phyloP scores from a whole-genome alignment of 2,888 invertebrate species.

The Subacronicta megacephala region DNA sequence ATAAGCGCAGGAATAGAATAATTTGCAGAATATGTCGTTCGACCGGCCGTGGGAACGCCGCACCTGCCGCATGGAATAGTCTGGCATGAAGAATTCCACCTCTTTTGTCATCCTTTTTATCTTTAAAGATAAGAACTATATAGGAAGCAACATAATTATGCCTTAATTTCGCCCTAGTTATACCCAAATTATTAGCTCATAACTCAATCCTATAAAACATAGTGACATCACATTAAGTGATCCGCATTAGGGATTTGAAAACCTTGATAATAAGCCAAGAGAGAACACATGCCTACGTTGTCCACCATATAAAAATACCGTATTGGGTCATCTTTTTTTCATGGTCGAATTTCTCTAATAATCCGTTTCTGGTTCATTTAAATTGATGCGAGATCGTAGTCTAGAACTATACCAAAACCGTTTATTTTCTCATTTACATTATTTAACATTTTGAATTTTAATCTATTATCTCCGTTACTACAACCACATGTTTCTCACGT shows the following conservation, averaged over 20 bases:
- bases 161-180: not conserved
- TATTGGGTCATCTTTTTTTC: too few species aligned
- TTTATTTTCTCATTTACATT: constrained; percentile 23
- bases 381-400: constrained; percentile 17
- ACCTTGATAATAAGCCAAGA: constrained; percentile 47
- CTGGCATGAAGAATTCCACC: constrained; percentile 59
- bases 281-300: constrained; percentile 17
- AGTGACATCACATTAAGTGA: not conserved
- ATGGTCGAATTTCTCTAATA: too few species aligned
- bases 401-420: constrained; percentile 17
- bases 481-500: constrained; percentile 1
- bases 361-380: constrained; percentile 32
- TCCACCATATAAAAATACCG: constrained; percentile 40
- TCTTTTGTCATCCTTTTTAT: constrained; percentile 47
- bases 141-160: constrained; percentile 19
- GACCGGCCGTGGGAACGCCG: constrained; percentile 74
- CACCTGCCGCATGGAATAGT: constrained; percentile 77
- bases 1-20: constrained; percentile 75
- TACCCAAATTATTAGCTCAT: not conserved
- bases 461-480: not conserved
- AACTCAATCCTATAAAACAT: constrained; percentile 2
- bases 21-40: constrained; percentile 72
- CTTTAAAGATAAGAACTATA: constrained; percentile 32
- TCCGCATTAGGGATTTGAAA: constrained; percentile 25
- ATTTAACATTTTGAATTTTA: not conserved